Evolutionary conservation across 2,113 vertebrate genomes (phyloP).

Genomic region (Dipodomys merriami): DNA sequence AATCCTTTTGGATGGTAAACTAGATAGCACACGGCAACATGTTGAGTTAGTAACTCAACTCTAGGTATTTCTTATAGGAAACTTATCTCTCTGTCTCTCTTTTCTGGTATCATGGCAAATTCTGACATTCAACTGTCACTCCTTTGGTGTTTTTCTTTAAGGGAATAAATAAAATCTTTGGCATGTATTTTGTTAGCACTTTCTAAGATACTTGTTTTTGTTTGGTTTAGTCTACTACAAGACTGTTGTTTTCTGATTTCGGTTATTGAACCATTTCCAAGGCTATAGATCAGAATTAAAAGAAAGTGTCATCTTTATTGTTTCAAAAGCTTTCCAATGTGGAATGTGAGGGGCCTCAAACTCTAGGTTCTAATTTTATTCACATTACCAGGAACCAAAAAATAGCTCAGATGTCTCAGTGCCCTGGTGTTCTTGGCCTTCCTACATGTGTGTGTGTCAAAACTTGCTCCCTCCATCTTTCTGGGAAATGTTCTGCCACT

Average conservation of each 20-base stretch:
- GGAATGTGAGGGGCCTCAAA: background rate
- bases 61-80: conserved; percentile 62
- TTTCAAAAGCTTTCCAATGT: background rate
- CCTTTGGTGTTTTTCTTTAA: conserved; percentile 42
- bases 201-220: conserved; percentile 25
- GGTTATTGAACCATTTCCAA: conserved; percentile 18
- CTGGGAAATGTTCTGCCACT: background rate
- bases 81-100: conserved; percentile 25
- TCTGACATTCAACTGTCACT: conserved; percentile 45
- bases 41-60: conserved; percentile 58
- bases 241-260: conserved; percentile 7
- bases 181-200: conserved; percentile 11
- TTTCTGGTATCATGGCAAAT: conserved; percentile 22
- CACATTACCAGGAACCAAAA: too few relatives aligned
- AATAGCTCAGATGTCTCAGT: too few relatives aligned
- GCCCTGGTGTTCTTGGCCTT: too few relatives aligned
- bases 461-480: background rate
- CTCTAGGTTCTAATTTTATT: background rate
- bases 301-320: background rate
- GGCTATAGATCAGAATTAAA: conserved; percentile 5
- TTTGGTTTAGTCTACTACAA: conserved; percentile 14
- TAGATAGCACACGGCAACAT: conserved; percentile 55
- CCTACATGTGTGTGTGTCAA: background rate
- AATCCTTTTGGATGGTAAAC: conserved; percentile 63
- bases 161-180: conserved; percentile 71